phyloP scores from a whole-genome alignment of 1,140 invertebrate genomes.

The Drosophila triauraria region DNA sequence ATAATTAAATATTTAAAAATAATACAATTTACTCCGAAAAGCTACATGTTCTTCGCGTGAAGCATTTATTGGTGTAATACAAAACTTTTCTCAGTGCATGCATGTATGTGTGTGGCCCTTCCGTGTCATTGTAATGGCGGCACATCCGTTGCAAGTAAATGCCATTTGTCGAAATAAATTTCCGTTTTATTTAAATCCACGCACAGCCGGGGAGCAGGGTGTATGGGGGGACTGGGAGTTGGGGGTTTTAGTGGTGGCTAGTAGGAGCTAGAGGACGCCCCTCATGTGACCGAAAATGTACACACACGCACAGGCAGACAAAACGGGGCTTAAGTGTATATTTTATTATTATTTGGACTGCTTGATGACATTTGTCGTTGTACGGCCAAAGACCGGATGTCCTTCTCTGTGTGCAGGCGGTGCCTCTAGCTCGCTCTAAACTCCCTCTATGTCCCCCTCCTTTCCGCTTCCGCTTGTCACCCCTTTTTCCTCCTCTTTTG shows the following conservation, averaged over 20 bases:
- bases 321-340: conserved; percentile 82
- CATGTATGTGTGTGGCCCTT: conserved; percentile 62
- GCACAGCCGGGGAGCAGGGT: conserved; percentile 37
- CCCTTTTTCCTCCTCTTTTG: background rate
- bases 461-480: background rate
- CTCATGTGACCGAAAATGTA: conserved; percentile 38
- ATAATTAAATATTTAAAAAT: background rate
- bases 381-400: conserved; percentile 73
- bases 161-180: conserved; percentile 84
- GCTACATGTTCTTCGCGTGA: no score
- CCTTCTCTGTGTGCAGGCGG: conserved; percentile 40
- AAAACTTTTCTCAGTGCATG: background rate
- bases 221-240: no score
- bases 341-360: conserved; percentile 84
- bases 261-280: background rate
- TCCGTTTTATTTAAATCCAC: conserved; percentile 84
- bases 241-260: conserved; percentile 17
- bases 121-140: conserved; percentile 80
- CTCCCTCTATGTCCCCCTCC: conserved; percentile 8
- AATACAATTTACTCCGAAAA: no score
- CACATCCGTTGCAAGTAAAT: conserved; percentile 83
- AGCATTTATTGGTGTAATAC: no score
- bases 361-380: conserved; percentile 81
- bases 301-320: conserved; percentile 50
- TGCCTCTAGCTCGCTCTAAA: conserved; percentile 15